Evolutionary conservation across 2,888 invertebrate genomes (phyloP), one percentile per base, ranked within the genome.

Genomic region (Drosophila falleni): DNA sequence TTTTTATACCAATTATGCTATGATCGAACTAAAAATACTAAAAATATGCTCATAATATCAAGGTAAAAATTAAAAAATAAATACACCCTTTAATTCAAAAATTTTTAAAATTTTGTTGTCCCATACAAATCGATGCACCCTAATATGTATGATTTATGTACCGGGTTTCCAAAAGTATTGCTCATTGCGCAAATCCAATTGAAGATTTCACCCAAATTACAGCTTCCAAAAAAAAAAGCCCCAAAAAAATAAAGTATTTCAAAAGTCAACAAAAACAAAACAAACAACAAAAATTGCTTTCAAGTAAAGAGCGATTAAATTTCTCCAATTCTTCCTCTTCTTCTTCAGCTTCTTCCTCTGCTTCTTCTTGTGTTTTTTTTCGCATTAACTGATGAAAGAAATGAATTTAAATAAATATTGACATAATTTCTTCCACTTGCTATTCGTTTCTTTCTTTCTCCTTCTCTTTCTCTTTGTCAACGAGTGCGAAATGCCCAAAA

Each of bases 391-490:
- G 72, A 60, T 58, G 65, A 89, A 84, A 88, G 89, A 88, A 88
- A 89, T 71, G 84, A 77, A 84, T 84, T 84, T 84, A 84, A 89
- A 89, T 89, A 84, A 84, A 84, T 84, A 84, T 84, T 84, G 84
- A 84, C 89, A 89, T 84, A 86, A 84, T 84, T 84, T 89, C 78
- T 83, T 68, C 70, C 65, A 61, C 50, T 73, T 72, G 60, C 64
- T 59, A 39, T 56, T n/a, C 35, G 37, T 15, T 44, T 9, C 65
- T 66, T 46, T 63, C 56, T 63, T 54, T 37, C 41, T 49, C 15
- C 23, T 19, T 47, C 23, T 59, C 37, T 39, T 54, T 46, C 59
- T 46, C 29, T 53, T 56, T 59, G 54, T 54, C 31, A 53, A 41
- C 37, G 37, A 35, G 31, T 58, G 64, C 63, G 44, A 68, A 68